A percentile compares a stretch with the other conserved stretches of the same genome.
These are phyloP conservation scores for Triops longicaudatus DNA, from an alignment of 1,140 invertebrate genomes.

Conservation along the genomic window DNA sequence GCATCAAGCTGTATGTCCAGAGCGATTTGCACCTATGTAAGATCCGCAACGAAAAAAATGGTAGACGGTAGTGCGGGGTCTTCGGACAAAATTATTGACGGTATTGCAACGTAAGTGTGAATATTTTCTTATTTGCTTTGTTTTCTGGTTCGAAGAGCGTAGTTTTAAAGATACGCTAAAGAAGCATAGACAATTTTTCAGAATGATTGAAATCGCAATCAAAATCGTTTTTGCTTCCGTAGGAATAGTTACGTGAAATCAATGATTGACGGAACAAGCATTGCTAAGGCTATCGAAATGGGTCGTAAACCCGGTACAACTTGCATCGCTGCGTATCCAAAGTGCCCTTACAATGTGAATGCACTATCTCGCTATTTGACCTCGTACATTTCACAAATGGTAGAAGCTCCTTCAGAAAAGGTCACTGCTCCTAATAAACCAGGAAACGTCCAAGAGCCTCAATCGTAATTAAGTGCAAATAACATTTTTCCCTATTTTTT, in stretches of 20 bases:
- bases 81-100: slow-evolving; percentile 47
- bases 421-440: not conserved
- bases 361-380: not conserved
- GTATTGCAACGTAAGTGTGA: slow-evolving; percentile 45
- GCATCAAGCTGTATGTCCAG: slow-evolving; percentile 67
- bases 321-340: slow-evolving; percentile 49
- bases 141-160: not conserved
- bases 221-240: slow-evolving; percentile 35
- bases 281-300: slow-evolving; percentile 61
- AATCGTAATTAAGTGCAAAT: not conserved
- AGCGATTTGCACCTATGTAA: slow-evolving; percentile 62
- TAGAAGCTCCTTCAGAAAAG: not conserved
- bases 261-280: slow-evolving; percentile 61
- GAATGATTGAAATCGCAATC: not conserved
- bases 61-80: slow-evolving; percentile 35
- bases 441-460: not conserved
- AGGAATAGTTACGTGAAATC: slow-evolving; percentile 52
- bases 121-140: not conserved
- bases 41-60: slow-evolving; percentile 45
- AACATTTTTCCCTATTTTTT: not conserved
- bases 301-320: slow-evolving; percentile 50
- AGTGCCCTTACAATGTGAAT: slow-evolving; percentile 50
- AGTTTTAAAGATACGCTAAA: too few species aligned
- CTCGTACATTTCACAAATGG: not conserved
- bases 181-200: too few species aligned